Percentiles rank a stretch among this genome's conserved stretches.
Evolutionary conservation across 2,888 invertebrate genomes (phyloP).

Genomic region (Orthosia gothica): DNA sequence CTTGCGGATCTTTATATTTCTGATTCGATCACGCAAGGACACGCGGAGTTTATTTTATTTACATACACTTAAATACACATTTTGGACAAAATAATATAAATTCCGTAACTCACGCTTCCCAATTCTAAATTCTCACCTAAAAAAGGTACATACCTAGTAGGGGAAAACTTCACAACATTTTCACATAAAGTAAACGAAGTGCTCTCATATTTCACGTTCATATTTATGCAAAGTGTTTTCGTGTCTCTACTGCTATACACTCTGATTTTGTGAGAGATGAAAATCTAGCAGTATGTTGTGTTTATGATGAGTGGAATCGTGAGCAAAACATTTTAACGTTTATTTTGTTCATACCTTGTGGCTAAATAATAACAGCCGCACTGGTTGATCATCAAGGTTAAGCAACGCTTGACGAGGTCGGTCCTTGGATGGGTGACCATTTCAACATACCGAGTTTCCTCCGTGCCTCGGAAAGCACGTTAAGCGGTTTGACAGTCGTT

Average conservation of each 20-base stretch:
- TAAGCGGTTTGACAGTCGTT: too few relatives aligned
- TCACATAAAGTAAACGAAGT: constrained; percentile 11
- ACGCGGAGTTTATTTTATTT: too few relatives aligned
- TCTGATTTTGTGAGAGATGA: constrained; percentile 4
- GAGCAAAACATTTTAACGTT: background rate
- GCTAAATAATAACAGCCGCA: too few relatives aligned
- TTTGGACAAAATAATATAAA: too few relatives aligned
- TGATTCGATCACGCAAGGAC: too few relatives aligned
- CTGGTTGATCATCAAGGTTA: too few relatives aligned
- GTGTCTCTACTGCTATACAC: background rate
- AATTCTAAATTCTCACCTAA: constrained; percentile 5
- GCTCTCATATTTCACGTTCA: constrained; percentile 40
- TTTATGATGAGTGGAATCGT: background rate
- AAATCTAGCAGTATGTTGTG: background rate
- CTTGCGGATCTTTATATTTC: too few relatives aligned
- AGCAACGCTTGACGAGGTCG: too few relatives aligned
- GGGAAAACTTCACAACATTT: background rate
- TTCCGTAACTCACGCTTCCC: background rate
- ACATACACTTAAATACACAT: too few relatives aligned
- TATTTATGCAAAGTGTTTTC: constrained; percentile 29
- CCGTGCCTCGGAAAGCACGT: too few relatives aligned
- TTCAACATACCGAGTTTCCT: too few relatives aligned
- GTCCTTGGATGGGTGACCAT: too few relatives aligned
- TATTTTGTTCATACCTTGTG: background rate
- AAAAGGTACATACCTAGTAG: constrained; percentile 7